Base-by-base conservation (phyloP, 2,113 vertebrate species). In the Oryzias curvinotus region DNA sequence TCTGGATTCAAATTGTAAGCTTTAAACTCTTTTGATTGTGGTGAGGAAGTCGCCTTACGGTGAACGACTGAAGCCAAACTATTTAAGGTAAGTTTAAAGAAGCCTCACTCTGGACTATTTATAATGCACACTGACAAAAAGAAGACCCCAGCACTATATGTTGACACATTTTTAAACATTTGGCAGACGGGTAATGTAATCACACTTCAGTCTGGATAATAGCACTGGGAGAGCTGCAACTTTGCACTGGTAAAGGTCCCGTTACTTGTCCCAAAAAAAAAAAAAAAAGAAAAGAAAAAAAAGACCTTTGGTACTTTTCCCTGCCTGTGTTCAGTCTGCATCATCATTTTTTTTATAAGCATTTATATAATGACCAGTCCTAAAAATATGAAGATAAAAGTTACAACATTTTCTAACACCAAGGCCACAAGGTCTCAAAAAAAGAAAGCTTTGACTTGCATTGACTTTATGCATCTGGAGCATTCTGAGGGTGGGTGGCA, bases 91-190 rank as follows among this genome's bases (percentile, higher is more conserved):
- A 23, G 59, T 80, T 73, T 54, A 61, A 54, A 76, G 30, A 65
- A 68, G 46, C 62, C 21, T 64, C 30, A 25, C 63, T 68, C 65
- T 71, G 5, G 63, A 59, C 66, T 41, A 70, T 77, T 25, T 49
- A 47, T 72, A 73, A 70, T 50, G 46, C 59, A 73, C 17, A 61
- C 36, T 28, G 73, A 77, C 61, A 36, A 59, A 72, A 72, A 67
- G 58, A 68, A 65, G 71, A 30, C 41, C 46, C 26, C 1, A 4
- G 26, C 41, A 42, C 19, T 69, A 63, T 63, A 54, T 16, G 3
- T 17, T 68, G 65, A 57, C 76, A 67, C 23, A 48, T 62, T 54
- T 70, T 58, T 57, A 68, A 68, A 68, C 80, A 68, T 25, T 0
- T 1, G 7, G 16, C 14, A 30, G 56, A 73, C 46, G 15, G 26